Percentiles rank a stretch among this genome's conserved stretches.
Evolutionary conservation across 2,888 invertebrate genomes (phyloP).

Genomic region (Drosophila cracens): DNA sequence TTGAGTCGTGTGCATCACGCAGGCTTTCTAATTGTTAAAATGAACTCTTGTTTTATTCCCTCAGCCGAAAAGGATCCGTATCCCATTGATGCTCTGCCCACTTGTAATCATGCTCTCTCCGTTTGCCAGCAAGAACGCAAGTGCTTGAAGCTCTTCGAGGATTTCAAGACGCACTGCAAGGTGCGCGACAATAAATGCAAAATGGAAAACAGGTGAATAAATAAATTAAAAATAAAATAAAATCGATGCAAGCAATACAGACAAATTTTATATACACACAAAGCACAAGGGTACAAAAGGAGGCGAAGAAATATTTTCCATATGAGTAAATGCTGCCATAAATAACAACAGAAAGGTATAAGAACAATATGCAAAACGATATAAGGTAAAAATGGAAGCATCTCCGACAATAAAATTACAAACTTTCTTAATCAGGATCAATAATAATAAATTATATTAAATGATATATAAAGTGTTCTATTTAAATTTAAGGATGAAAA

Average conservation of each 20-base stretch:
- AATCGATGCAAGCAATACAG: constrained; percentile 1
- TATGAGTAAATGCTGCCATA: not conserved
- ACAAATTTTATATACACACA: not conserved
- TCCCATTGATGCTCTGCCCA: constrained; percentile 94
- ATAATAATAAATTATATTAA: no score
- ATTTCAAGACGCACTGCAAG: constrained; percentile 95
- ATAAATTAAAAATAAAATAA: not conserved
- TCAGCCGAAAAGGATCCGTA: constrained; percentile 92
- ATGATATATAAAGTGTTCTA: no score
- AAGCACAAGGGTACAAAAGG: not conserved
- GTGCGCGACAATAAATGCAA: constrained; percentile 94
- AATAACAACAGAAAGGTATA: not conserved
- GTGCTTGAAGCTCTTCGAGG: constrained; percentile 92
- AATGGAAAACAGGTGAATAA: constrained; percentile 93
- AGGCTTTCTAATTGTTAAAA: not conserved
- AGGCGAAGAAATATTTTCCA: not conserved
- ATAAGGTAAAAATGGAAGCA: not conserved
- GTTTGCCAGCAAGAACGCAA: constrained; percentile 93
- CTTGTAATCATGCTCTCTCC: constrained; percentile 94
- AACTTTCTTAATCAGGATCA: no score
- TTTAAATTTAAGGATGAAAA: no score
- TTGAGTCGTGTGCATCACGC: not conserved
- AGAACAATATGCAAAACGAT: not conserved
- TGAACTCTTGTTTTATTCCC: constrained; percentile 9
- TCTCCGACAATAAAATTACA: not conserved